Evolutionary conservation across 2,797 vertebrate genomes (phyloP), one percentile per base, ranked within the genome.

Genomic region (Liparis tanakae): DNA sequence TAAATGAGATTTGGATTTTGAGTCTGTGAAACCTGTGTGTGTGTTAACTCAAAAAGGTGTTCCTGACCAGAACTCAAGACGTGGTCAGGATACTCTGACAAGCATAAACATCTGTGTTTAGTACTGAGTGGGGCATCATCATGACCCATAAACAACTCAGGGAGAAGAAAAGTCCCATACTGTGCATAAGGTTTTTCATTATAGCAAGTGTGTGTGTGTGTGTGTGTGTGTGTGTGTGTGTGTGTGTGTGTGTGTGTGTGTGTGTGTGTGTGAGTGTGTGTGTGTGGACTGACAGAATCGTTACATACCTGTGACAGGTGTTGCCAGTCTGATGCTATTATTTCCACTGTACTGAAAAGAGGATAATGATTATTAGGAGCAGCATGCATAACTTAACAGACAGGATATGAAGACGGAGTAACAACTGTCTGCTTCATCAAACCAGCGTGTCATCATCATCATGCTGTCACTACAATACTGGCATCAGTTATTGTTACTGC

Each of bases 301-400:
- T 36, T 36, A 39, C 78, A 89, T 88, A 87, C 85, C 81, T 89
- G 70, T 13, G 50, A 73, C 79, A 88, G 85, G 85, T 87, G 89
- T 78, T 88, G 85, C 65, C 74, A 1, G 61, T 62, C 34, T 67
- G 36, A 58, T 56, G 60, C 67, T 75, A 68, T 86, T 33, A 83
- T 87, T 84, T 72, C 41, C 7, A 5, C 22, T 33, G 12, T 18
- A 12, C 8, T 36, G 7, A 58, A 61, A 43, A 41, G 30, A 72
- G 44, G 0, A 3, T 72, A 67, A 85, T 82, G 68, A 78, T 86
- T 81, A 70, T 76, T 63, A 15, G 37, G 58, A 73, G 44, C 70
- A 20, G 3, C 0, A 7, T 1, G 3, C 71, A 67, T 41, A 39
- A 20, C 39, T 74, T 20, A 12, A 67, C 17, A 60, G 61, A 48